phyloP scores from a whole-genome alignment of 2,888 invertebrate species.

The Idaea biselata region DNA sequence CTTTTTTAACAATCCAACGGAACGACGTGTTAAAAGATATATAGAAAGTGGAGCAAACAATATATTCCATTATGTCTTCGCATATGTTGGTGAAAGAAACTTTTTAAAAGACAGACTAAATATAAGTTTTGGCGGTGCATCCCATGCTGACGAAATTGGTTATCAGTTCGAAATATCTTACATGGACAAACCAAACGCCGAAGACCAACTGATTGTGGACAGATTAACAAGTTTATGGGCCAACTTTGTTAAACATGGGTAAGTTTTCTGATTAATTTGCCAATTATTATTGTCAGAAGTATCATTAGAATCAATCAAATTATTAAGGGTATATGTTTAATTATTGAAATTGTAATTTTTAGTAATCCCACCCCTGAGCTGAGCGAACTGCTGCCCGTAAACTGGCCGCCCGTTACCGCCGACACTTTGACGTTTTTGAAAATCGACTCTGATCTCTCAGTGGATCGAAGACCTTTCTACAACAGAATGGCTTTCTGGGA shows the following conservation, averaged over 20 bases:
- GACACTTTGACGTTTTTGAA: constrained; percentile 23
- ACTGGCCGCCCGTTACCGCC: constrained; percentile 32
- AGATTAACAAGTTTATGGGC: constrained; percentile 28
- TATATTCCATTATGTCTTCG: constrained; percentile 26
- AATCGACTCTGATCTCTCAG: constrained; percentile 21
- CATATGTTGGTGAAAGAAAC: constrained; percentile 24
- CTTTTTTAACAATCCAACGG: constrained; percentile 19
- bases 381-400: constrained; percentile 29
- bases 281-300: not conserved
- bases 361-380: constrained; percentile 37
- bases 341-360: constrained; percentile 14
- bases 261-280: constrained; percentile 17
- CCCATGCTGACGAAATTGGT: constrained; percentile 26
- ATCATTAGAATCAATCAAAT: not conserved
- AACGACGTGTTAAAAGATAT: constrained; percentile 17
- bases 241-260: constrained; percentile 35
- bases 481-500: constrained; percentile 35
- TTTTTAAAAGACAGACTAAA: constrained; percentile 12
- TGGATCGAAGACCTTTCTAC: constrained; percentile 27
- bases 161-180: constrained; percentile 21
- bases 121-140: constrained; percentile 16
- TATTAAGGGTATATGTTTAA: not conserved
- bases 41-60: constrained; percentile 16
- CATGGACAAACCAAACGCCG: constrained; percentile 10
- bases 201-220: constrained; percentile 27